Evolutionary conservation across 2,113 vertebrate genomes (phyloP).

Genomic region (Isurus oxyrinchus): DNA sequence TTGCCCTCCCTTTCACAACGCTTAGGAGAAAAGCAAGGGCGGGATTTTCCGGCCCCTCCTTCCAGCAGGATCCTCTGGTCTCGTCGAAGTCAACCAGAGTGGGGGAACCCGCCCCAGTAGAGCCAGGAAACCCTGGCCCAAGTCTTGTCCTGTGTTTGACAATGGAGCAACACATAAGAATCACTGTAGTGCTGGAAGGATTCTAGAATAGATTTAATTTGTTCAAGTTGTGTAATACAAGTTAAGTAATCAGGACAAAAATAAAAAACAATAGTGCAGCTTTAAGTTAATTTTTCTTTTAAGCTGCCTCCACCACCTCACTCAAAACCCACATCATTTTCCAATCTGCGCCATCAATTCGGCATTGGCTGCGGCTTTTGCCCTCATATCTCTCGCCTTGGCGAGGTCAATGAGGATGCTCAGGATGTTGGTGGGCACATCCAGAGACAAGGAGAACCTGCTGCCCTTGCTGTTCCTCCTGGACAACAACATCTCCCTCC

Average conservation of each 20-base stretch:
- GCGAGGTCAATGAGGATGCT: conserved; percentile 68
- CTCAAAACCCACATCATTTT: neutral
- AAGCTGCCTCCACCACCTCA: conserved; percentile 42
- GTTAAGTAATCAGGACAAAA: neutral
- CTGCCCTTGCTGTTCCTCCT: conserved; percentile 58
- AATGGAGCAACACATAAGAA: neutral
- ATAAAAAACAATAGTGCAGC: neutral
- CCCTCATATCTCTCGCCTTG: conserved; percentile 69
- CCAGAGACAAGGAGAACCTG: conserved; percentile 64
- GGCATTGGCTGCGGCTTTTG: conserved; percentile 67
- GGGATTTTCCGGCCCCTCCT: too few species aligned
- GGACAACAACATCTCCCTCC: neutral
- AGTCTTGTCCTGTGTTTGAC: neutral
- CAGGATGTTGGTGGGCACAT: conserved; percentile 69
- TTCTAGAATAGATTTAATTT: conserved; percentile 19
- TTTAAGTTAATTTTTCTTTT: conserved; percentile 49
- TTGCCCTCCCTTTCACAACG: neutral
- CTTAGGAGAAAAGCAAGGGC: neutral
- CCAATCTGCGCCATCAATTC: conserved; percentile 72
- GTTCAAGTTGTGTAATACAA: neutral
- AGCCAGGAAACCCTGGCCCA: neutral
- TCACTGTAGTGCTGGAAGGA: neutral
- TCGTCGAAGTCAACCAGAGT: too few species aligned
- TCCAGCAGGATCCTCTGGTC: too few species aligned
- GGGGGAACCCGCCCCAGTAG: too few species aligned